Percentiles rank a stretch among this genome's conserved stretches.
These are phyloP conservation scores for Hypothenemus hampei DNA, from an alignment of 1,140 invertebrate genomes.

Conservation along the genomic window DNA sequence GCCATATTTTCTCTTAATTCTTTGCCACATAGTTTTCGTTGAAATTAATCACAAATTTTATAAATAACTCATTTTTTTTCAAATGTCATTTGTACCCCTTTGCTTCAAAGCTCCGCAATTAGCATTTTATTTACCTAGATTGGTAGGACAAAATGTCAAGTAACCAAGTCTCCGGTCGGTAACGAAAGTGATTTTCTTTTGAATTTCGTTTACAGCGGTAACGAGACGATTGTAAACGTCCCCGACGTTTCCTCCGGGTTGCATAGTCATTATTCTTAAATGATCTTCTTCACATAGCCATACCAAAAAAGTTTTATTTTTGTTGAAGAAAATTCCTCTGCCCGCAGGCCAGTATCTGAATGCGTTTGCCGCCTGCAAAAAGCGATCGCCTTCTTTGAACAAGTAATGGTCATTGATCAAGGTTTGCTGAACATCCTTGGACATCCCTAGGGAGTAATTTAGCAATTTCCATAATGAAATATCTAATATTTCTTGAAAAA, in stretches of 20 bases:
- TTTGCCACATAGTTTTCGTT: too few relatives aligned
- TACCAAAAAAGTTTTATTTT: slow-evolving; percentile 67
- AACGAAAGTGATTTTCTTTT: slow-evolving; percentile 54
- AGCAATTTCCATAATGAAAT: too few relatives aligned
- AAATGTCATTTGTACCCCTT: too few relatives aligned
- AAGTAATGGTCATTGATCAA: slow-evolving; percentile 75
- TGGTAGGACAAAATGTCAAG: slow-evolving; percentile 69
- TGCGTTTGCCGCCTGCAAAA: slow-evolving; percentile 64
- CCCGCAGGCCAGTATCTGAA: slow-evolving; percentile 75
- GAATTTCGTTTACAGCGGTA: slow-evolving; percentile 53
- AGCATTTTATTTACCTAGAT: slow-evolving; percentile 46
- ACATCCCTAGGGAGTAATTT: too few relatives aligned
- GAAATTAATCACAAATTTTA: too few relatives aligned
- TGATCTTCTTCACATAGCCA: slow-evolving; percentile 76
- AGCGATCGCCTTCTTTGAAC: slow-evolving; percentile 71
- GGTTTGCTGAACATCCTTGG: slow-evolving; percentile 61
- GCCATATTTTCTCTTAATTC: too few relatives aligned
- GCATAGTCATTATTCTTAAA: slow-evolving; percentile 72
- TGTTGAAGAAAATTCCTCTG: slow-evolving; percentile 69
- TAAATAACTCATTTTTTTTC: too few relatives aligned
- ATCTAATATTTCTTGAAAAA: too few relatives aligned
- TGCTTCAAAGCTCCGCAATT: too few relatives aligned
- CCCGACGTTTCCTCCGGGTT: slow-evolving; percentile 56
- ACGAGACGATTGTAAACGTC: slow-evolving; percentile 55
- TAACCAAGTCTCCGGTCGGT: slow-evolving; percentile 59